phyloP scores from a whole-genome alignment of 2,113 vertebrate species.

The Hyaena hyaena region DNA sequence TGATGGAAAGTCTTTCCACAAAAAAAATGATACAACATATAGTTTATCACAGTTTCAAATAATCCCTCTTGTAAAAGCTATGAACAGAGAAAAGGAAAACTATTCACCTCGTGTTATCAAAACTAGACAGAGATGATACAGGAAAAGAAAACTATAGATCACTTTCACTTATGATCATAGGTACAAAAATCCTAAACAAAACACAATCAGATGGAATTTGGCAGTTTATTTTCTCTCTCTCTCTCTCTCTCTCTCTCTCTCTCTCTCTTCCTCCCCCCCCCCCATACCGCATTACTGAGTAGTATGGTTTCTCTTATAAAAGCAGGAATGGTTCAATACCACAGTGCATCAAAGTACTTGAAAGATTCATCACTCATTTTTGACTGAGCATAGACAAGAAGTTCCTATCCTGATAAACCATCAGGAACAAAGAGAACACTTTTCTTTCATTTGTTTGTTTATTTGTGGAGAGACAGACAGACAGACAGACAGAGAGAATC shows the following conservation, averaged over 20 bases:
- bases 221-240: neutral
- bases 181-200: neutral
- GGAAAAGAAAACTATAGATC: neutral
- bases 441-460: neutral
- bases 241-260: neutral
- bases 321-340: neutral
- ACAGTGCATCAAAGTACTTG: neutral
- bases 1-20: neutral
- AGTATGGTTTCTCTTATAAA: neutral
- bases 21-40: neutral
- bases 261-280: neutral
- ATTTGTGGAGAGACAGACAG: no score
- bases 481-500: no score
- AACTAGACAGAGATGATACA: neutral
- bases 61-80: neutral
- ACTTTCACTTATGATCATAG: neutral
- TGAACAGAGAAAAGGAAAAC: neutral
- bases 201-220: neutral
- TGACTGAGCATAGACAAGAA: neutral
- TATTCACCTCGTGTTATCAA: neutral
- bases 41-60: neutral
- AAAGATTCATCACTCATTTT: neutral
- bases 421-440: neutral
- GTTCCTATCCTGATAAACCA: neutral
- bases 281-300: neutral